These are phyloP conservation scores for Mastigias papua DNA, from an alignment of 30 jellyfish, hydroid and myxozoan genomes.

Conservation along the genomic window DNA sequence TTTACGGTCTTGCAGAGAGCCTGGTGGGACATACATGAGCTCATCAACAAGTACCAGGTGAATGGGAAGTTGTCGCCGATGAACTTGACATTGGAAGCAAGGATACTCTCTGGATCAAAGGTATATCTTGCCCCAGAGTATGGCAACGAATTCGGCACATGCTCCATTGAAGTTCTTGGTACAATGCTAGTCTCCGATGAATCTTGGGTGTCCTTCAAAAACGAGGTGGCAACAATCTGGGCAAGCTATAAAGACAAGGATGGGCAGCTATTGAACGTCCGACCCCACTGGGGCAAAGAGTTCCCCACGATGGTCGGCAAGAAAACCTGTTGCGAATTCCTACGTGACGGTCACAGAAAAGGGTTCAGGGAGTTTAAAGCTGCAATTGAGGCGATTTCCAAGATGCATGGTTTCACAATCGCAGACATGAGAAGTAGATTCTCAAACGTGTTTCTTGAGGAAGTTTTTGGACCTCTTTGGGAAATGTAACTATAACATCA, in stretches of 20 bases:
- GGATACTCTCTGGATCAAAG: not conserved
- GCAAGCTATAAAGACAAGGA: not conserved
- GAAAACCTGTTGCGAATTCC: not conserved
- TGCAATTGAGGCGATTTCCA: not conserved
- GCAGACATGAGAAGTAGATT: slow-evolving; percentile 1
- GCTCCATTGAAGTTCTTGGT: slow-evolving; percentile 21
- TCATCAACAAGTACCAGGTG: not conserved
- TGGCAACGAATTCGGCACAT: slow-evolving; percentile 7
- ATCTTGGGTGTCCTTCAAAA: not conserved
- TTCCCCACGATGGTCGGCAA: not conserved
- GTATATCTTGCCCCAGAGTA: slow-evolving; percentile 16
- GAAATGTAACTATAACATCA: not conserved
- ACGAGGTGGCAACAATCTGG: not conserved
- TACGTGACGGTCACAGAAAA: not conserved
- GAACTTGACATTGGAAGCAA: not conserved
- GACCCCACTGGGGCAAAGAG: not conserved
- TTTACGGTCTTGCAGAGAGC: not conserved
- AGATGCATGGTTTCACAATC: not conserved
- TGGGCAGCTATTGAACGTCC: not conserved
- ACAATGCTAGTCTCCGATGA: not conserved
- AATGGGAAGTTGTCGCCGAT: not conserved
- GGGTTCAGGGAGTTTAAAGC: not conserved
- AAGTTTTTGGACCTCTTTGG: slow-evolving; percentile 47
- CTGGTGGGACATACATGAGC: not conserved
- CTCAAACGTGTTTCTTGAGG: slow-evolving; percentile 5